These are phyloP conservation scores for Suillia variegata DNA, from an alignment of 2,888 invertebrate species.

Conservation along the genomic window DNA sequence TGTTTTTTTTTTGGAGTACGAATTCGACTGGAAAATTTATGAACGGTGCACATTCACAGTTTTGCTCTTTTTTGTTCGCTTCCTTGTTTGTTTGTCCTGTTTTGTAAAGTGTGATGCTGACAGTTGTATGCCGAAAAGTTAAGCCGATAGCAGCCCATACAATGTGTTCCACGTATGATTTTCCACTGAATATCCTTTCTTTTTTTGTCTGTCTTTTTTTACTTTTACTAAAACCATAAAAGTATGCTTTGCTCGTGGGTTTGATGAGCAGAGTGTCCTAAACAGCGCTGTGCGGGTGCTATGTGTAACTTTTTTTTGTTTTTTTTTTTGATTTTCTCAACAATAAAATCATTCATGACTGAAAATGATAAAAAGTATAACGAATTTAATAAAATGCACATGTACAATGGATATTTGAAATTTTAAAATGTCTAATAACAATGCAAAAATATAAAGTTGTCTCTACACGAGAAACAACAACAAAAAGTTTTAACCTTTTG, in stretches of 20 bases:
- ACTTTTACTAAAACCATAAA: background rate
- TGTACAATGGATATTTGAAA: conserved; percentile 2
- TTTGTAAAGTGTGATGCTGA: conserved; percentile 18
- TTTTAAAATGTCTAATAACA: background rate
- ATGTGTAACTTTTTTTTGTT: conserved; percentile 9
- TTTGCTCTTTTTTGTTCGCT: background rate
- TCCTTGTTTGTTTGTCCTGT: background rate
- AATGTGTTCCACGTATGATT: background rate
- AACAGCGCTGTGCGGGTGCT: too few species aligned
- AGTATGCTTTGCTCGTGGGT: background rate
- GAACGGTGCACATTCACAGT: conserved; percentile 19
- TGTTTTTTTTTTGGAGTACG: too few species aligned
- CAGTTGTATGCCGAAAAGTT: too few species aligned
- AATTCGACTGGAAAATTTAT: conserved; percentile 26
- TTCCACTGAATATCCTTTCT: background rate
- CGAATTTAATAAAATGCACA: background rate
- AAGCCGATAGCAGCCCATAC: too few species aligned
- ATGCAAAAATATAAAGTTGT: background rate
- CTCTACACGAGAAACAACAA: too few species aligned
- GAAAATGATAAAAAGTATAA: conserved; percentile 45
- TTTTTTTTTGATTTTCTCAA: conserved; percentile 1
- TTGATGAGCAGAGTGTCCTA: conserved; percentile 7
- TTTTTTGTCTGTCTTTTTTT: background rate
- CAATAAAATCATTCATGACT: conserved; percentile 47
- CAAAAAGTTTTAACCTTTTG: too few species aligned